Conservation (phyloP, 2,888 invertebrate species). For the Petrolisthes cinctipes region DNA sequence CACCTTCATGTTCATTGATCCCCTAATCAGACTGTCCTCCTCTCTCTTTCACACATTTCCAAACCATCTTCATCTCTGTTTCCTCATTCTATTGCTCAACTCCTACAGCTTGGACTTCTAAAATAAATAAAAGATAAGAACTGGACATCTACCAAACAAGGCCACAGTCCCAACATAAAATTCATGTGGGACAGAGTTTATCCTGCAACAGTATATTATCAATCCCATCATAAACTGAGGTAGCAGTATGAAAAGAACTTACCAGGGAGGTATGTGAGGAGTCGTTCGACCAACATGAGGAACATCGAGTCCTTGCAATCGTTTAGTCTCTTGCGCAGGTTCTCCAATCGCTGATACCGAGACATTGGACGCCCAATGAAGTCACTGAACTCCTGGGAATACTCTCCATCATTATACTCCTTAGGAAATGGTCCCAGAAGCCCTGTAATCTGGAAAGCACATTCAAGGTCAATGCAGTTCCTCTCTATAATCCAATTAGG, state of each 20-base stretch:
- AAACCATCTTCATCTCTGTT: too few species aligned
- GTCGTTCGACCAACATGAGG: slow-evolving; percentile 61
- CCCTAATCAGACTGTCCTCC: not conserved
- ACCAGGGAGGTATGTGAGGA: slow-evolving; percentile 63
- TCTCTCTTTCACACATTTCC: too few species aligned
- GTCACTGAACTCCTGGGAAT: slow-evolving; percentile 57
- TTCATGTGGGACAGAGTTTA: too few species aligned
- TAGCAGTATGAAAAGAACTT: not conserved
- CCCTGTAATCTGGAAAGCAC: slow-evolving; percentile 52
- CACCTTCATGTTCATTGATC: not conserved
- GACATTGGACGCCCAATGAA: slow-evolving; percentile 64
- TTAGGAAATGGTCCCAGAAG: slow-evolving; percentile 63
- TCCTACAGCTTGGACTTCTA: too few species aligned
- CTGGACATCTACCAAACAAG: not conserved
- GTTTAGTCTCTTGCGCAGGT: slow-evolving; percentile 62
- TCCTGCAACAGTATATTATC: too few species aligned
- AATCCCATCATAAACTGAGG: too few species aligned
- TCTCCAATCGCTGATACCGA: slow-evolving; percentile 63
- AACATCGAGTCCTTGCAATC: slow-evolving; percentile 63
- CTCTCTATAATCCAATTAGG: not conserved
- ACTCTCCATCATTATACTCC: slow-evolving; percentile 64
- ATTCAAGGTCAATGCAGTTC: not conserved
- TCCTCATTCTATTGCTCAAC: too few species aligned
- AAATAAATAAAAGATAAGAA: not conserved
- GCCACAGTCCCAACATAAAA: not conserved